Evolutionary conservation across 2,113 vertebrate species (phyloP).

Genomic region (Ptyas mucosa): DNA sequence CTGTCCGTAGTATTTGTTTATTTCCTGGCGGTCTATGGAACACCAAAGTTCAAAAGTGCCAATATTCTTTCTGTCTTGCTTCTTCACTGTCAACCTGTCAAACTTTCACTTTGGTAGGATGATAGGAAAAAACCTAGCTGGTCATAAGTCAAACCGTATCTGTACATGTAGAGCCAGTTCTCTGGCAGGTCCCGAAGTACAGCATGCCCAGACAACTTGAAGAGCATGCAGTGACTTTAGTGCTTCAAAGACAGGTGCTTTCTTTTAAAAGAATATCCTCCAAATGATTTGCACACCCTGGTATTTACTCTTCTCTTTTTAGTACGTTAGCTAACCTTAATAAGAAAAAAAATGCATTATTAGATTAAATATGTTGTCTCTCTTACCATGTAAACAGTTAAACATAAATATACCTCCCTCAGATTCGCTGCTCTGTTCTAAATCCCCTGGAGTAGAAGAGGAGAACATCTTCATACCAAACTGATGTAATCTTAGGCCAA

Average conservation of each 20-base stretch:
- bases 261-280: background rate
- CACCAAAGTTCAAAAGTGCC: background rate
- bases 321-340: background rate
- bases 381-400: background rate
- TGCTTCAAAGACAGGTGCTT: background rate
- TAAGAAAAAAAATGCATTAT: background rate
- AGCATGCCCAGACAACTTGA: background rate
- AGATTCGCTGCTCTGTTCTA: conserved; percentile 26
- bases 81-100: background rate
- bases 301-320: background rate
- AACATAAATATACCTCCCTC: background rate
- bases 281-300: background rate
- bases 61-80: background rate
- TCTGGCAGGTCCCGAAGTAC: background rate
- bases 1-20: background rate
- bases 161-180: background rate
- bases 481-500: background rate
- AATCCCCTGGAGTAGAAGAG: background rate
- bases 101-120: background rate
- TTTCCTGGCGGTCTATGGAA: background rate
- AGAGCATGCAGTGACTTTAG: background rate
- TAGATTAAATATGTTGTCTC: background rate
- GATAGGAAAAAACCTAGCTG: background rate
- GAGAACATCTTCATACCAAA: background rate
- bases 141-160: background rate